phyloP scores from a whole-genome alignment of 2,888 invertebrate species.

The Microctonus brassicae region DNA sequence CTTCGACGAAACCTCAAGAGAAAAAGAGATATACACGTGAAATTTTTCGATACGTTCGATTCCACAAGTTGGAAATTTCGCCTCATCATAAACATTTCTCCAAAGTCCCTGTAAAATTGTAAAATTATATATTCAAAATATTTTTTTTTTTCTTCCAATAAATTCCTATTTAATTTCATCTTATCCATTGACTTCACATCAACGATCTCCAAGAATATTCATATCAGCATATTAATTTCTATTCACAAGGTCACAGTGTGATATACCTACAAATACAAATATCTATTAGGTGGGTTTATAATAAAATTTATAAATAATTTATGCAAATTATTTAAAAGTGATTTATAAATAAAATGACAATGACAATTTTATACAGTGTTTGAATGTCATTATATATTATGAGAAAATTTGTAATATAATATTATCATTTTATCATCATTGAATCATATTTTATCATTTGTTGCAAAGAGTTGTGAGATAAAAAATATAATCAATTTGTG shows the following conservation, averaged over 20 bases:
- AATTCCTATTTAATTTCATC: background rate
- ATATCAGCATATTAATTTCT: background rate
- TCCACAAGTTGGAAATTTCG: slow-evolving; percentile 12
- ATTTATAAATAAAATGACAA: too few species aligned
- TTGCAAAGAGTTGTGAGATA: too few species aligned
- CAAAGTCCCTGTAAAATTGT: background rate
- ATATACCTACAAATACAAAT: background rate
- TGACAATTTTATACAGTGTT: too few species aligned
- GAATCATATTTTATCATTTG: too few species aligned
- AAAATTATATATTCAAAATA: too few species aligned
- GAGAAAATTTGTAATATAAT: too few species aligned
- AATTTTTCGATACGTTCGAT: slow-evolving; percentile 37
- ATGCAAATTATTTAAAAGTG: too few species aligned
- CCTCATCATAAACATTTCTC: background rate
- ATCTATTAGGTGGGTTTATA: too few species aligned
- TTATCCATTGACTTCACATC: slow-evolving; percentile 13
- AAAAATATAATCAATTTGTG: too few species aligned
- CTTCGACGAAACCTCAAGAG: slow-evolving; percentile 27
- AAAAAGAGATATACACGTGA: slow-evolving; percentile 28
- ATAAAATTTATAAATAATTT: too few species aligned
- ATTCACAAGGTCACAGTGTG: background rate
- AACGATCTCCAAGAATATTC: background rate
- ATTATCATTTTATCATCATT: too few species aligned
- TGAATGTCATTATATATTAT: too few species aligned
- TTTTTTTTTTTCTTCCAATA: background rate